These are phyloP conservation scores for Cyclopterus lumpus DNA, from an alignment of 2,797 vertebrate species.

Conservation along the genomic window DNA sequence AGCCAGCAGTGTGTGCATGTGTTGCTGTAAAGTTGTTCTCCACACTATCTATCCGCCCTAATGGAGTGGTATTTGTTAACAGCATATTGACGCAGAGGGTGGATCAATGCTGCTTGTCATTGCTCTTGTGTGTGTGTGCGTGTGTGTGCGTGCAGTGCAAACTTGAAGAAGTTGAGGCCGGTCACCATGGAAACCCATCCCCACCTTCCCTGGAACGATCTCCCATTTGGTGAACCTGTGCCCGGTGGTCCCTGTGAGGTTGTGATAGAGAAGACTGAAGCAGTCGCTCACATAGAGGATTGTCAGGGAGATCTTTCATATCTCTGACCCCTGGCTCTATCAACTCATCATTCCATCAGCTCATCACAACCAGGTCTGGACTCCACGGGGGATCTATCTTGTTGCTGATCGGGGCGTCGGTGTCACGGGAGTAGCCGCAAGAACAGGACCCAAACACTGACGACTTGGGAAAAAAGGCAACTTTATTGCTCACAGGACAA, in stretches of 20 bases:
- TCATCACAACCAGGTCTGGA: too few species aligned
- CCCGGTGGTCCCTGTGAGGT: conserved; percentile 5
- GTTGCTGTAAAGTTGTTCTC: neutral
- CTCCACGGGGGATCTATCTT: too few species aligned
- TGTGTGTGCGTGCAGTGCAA: neutral
- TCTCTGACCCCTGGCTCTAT: too few species aligned
- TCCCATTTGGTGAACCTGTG: conserved; percentile 20
- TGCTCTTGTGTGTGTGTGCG: too few species aligned
- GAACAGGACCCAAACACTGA: too few species aligned
- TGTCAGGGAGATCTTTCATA: too few species aligned
- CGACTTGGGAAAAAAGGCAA: too few species aligned
- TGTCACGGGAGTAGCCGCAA: too few species aligned
- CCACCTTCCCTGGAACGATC: conserved; percentile 18
- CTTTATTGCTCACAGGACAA: too few species aligned
- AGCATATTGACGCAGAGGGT: conserved; percentile 1
- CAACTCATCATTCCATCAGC: too few species aligned
- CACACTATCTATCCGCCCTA: conserved; percentile 25
- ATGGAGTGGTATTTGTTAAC: conserved; percentile 55
- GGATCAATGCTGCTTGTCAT: conserved; percentile 39
- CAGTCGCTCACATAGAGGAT: too few species aligned
- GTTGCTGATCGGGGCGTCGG: too few species aligned
- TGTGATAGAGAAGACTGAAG: conserved; percentile 8
- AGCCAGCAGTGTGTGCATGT: conserved; percentile 6
- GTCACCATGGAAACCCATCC: conserved; percentile 65
- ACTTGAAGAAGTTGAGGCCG: conserved; percentile 38